Evolutionary conservation across 2,797 vertebrate genomes (phyloP), one percentile per base, ranked within the genome.

Genomic region (Enteromius mattozi): DNA sequence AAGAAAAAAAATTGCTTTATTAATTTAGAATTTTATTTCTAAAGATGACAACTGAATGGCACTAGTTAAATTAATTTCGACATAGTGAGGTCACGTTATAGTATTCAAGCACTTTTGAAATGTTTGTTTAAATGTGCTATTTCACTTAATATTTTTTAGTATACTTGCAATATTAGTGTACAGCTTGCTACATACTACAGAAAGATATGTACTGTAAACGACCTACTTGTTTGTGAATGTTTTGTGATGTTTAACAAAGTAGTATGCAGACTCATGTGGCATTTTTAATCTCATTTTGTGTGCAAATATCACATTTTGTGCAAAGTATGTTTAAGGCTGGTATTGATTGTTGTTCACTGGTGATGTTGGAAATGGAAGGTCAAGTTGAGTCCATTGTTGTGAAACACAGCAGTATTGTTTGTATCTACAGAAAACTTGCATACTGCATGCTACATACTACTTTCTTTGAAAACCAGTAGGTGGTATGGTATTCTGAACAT

Each of bases 401-500:
- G 71, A 4, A 45, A 72, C 51, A 33, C 27, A 51, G 8, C 49
- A 49, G 4, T 51, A 13, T 6, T 74, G 14, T 30, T 72, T 1
- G 2, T 27, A 45, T 72, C 49, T 14, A 24, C 27, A 66, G 24
- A 79, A 79, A 66, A 47, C 7, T 1, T 59, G 21, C 17, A 45
- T 19, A 30, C 19, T 59, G 21, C 17, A 45, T 19, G 21, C 19
- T n/a, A 37, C 40, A 63, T 24, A 12, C 56, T 74, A 24, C 16
- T 33, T 42, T 21, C 12, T 21, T 81, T 21, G 4, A 51, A 68
- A 77, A 76, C 42, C 35, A 10, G 33, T 69, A 69, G 63, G 63
- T 68, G 65, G 63, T 69, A 19, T 69, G 35, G 7, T 42, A 19
- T 83, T 77, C 24, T 21, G 24, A 51, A 65, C 42, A 51, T 66